Evolutionary conservation across 2,888 invertebrate species (phyloP).

Genomic region (Imbricaverruca yamaguchii): DNA sequence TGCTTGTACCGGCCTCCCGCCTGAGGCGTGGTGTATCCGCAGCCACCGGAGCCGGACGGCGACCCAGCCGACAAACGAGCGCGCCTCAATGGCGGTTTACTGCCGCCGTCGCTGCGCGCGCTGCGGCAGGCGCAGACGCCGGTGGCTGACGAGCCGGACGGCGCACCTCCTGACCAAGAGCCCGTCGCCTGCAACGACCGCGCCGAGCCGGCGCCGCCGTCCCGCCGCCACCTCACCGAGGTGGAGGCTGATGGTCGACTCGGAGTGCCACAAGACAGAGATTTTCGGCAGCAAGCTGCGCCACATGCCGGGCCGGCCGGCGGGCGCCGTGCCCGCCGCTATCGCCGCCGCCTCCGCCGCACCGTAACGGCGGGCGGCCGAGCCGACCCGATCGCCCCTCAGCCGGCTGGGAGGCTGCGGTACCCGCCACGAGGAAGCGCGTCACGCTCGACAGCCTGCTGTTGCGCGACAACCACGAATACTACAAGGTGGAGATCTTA

Average conservation of each 20-base stretch:
- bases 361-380: constrained; percentile 1
- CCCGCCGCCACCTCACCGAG: too few species aligned
- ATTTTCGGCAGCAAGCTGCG: constrained; percentile 10
- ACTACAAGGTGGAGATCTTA: constrained; percentile 15
- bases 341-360: background rate
- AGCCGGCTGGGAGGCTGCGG: background rate
- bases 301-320: constrained; percentile 4
- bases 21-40: too few species aligned
- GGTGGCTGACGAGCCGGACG: background rate
- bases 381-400: background rate
- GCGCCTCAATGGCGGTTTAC: background rate
- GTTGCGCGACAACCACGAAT: constrained; percentile 11
- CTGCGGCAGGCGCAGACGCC: background rate
- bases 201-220: background rate
- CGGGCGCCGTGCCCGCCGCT: too few species aligned
- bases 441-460: background rate
- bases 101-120: background rate
- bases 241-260: background rate
- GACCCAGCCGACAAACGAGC: background rate
- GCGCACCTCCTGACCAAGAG: background rate
- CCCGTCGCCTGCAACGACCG: background rate
- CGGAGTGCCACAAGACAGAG: constrained; percentile 11
- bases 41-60: constrained; percentile 6
- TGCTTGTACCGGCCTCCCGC: too few species aligned
- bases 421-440: background rate